phyloP scores from a whole-genome alignment of 2,888 invertebrate genomes.

The Schizaphis graminum region DNA sequence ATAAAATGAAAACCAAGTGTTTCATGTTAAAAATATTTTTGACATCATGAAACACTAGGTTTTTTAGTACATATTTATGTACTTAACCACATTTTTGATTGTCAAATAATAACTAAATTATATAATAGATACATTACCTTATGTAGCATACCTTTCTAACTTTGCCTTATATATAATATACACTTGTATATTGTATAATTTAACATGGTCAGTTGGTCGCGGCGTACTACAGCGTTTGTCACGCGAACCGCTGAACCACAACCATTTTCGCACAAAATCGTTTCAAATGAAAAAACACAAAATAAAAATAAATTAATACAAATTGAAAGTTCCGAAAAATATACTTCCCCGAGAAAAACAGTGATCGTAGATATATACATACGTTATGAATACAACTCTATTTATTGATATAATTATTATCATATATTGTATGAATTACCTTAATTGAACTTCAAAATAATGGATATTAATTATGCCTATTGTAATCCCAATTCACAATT shows the following conservation, averaged over 20 bases:
- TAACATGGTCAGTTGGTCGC: background rate
- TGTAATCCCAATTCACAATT: too few relatives aligned
- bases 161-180: background rate
- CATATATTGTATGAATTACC: background rate
- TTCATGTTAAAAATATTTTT: background rate
- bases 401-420: background rate
- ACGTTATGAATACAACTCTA: background rate
- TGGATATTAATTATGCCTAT: too few relatives aligned
- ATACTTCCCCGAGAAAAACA: background rate
- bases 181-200: background rate
- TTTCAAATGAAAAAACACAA: background rate
- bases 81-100: background rate
- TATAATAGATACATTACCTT: background rate
- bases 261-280: background rate
- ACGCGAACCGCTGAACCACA: background rate
- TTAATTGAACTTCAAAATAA: too few relatives aligned
- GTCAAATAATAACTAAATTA: background rate
- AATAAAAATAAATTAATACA: background rate
- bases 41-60: too few relatives aligned
- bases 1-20: background rate
- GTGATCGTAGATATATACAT: background rate
- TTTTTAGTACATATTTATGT: background rate
- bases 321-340: background rate
- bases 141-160: background rate
- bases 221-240: background rate